phyloP scores from a whole-genome alignment of 2,113 vertebrate species.

The Sigmodon hispidus region DNA sequence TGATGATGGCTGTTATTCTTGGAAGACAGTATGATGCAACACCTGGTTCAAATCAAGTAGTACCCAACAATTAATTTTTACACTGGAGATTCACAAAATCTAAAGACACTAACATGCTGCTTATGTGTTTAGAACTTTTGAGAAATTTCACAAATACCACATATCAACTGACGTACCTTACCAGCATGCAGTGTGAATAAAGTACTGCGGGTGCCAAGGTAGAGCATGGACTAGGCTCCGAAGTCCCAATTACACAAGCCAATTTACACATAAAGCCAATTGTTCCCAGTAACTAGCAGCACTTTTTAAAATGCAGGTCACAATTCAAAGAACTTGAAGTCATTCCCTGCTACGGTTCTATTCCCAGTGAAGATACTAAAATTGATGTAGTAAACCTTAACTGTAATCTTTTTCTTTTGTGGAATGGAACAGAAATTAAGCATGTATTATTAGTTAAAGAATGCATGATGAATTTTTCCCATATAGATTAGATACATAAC shows the following conservation, averaged over 20 bases:
- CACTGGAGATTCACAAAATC: neutral
- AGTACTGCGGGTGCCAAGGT: neutral
- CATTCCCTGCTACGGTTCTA: slow-evolving; percentile 10
- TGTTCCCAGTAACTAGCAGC: neutral
- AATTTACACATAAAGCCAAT: slow-evolving; percentile 23
- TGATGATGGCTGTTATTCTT: neutral
- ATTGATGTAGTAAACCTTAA: slow-evolving; percentile 45
- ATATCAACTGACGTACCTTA: neutral
- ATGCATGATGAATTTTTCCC: neutral
- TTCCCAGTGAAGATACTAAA: slow-evolving; percentile 6
- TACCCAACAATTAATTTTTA: neutral
- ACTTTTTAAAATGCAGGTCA: slow-evolving; percentile 41
- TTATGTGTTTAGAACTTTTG: slow-evolving; percentile 26
- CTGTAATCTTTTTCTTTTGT: slow-evolving; percentile 30
- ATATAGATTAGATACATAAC: neutral
- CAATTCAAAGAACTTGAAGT: neutral
- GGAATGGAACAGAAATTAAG: neutral
- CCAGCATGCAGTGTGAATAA: neutral
- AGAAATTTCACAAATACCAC: neutral
- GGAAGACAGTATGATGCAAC: neutral
- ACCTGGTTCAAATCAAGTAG: neutral
- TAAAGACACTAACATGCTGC: neutral
- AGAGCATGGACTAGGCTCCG: neutral
- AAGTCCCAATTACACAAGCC: slow-evolving; percentile 7
- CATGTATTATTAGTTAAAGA: slow-evolving; percentile 19